Evolutionary conservation across 2,113 vertebrate species (phyloP).

Genomic region (Tympanuchus pallidicinctus): DNA sequence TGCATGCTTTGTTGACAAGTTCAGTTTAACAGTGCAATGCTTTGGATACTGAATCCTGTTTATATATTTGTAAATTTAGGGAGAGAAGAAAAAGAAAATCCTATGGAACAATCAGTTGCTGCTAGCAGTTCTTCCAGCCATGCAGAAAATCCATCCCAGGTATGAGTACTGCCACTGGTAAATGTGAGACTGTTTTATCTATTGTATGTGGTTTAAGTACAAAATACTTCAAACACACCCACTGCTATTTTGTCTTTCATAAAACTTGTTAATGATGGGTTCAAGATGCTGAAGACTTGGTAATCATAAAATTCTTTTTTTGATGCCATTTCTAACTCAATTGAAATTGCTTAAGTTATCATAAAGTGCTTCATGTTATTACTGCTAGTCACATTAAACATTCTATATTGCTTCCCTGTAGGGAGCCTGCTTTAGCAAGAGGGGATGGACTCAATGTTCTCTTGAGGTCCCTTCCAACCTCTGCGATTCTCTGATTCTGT

Average conservation of each 20-base stretch:
- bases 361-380: not conserved
- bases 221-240: not conserved
- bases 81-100: constrained; percentile 62
- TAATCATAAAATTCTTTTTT: not conserved
- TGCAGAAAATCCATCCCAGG: constrained; percentile 64
- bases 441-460: too few relatives aligned
- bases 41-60: constrained; percentile 5
- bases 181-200: not conserved
- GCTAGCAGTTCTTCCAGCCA: constrained; percentile 53
- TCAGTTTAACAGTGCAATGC: not conserved
- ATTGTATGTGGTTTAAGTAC: not conserved
- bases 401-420: not conserved
- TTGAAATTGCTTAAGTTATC: not conserved
- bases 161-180: constrained; percentile 32
- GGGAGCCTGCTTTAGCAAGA: too few relatives aligned
- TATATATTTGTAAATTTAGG: constrained; percentile 62
- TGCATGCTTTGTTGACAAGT: not conserved
- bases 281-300: not conserved
- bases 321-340: not conserved
- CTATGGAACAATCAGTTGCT: constrained; percentile 7
- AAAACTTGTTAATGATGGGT: not conserved
- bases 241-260: not conserved
- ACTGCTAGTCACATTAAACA: not conserved
- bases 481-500: too few relatives aligned
- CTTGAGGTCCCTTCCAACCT: too few relatives aligned